Base-by-base conservation (phyloP, 92 coral and sea anemone genomes). In the Scolanthus callimorphus region DNA sequence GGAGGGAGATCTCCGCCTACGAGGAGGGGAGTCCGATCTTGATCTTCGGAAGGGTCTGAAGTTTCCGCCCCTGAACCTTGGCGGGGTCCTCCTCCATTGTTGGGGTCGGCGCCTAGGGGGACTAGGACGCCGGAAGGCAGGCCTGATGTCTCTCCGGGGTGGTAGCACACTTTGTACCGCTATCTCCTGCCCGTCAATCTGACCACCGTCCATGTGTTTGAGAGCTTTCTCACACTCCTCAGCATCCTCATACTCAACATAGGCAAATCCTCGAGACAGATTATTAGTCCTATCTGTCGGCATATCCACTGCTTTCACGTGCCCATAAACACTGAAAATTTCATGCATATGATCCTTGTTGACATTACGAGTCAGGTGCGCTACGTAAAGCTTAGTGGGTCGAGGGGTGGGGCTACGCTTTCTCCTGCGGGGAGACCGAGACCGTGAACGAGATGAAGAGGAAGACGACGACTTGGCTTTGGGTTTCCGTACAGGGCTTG, bases 131-230 rank as follows among this genome's bases (percentile, higher is more conserved):
- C 96, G 79, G 48, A 86, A 90, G 38, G 73, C 60, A 20, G 99
- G 94, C 57, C 99, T 69, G 13, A 75, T 8, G 23, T 94, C 96
- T 38, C 99, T 81, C 10, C 98, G 79, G 39, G 71, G 88, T 20
- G 95, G 90, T 0, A 88, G 87, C 1, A 94, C 92, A 55, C 82
- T 80, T 58, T 94, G 99, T 24, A 85, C 85, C 1, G 86, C 43
- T 25, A 94, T 78, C 27, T 94, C 99, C 49, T 94, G 99, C 3
- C 99, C 99, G 23, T 94, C 99, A 12, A 94, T 90, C 62, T 94
- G 99, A 0, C 96, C 99, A 4, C 99, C 96, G 45, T 94, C 92
- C 99, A 94, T 94, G 74, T 94, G 99, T 50, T 89, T 88, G 62
- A 94, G 52, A 12, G 99, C 99, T 30, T 73, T 81, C 29, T 94